A percentile compares a stretch with the other conserved stretches of the same genome.
These are phyloP conservation scores for Acanthosoma haemorrhoidale DNA, from an alignment of 2,888 invertebrate species.

Conservation along the genomic window DNA sequence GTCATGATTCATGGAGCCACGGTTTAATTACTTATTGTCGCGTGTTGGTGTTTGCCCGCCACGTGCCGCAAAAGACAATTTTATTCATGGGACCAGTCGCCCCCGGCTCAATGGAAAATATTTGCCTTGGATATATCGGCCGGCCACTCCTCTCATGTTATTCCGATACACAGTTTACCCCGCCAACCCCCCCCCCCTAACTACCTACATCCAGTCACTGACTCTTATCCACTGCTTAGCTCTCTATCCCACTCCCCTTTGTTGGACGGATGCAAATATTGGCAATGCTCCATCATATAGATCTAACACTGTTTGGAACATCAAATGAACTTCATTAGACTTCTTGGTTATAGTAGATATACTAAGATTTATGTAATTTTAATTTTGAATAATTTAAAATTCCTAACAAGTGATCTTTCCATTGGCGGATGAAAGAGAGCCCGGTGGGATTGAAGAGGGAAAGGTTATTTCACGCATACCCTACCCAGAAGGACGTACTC, in stretches of 20 bases:
- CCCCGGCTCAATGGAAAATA: conserved; percentile 29
- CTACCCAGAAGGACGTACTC: too few relatives aligned
- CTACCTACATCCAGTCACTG: too few relatives aligned
- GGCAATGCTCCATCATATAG: neutral
- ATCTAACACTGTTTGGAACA: too few relatives aligned
- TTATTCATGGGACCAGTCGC: conserved; percentile 28
- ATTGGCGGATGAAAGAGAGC: too few relatives aligned
- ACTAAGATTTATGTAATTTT: too few relatives aligned
- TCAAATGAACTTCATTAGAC: too few relatives aligned
- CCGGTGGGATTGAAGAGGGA: too few relatives aligned
- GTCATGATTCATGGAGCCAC: conserved; percentile 35
- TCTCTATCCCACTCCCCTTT: neutral
- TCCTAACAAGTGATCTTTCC: too few relatives aligned
- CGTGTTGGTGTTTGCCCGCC: conserved; percentile 26
- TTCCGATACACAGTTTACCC: conserved; percentile 6
- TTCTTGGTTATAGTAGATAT: too few relatives aligned
- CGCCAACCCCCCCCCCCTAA: neutral
- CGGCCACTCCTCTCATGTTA: conserved; percentile 9
- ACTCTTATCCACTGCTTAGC: neutral
- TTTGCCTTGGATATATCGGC: conserved; percentile 32
- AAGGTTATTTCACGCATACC: too few relatives aligned
- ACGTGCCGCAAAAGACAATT: conserved; percentile 9
- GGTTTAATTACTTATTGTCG: conserved; percentile 28
- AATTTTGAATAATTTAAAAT: too few relatives aligned
- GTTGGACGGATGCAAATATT: neutral